Conservation (phyloP, 2,113 vertebrate genomes). For the Pterocles orientalis region DNA sequence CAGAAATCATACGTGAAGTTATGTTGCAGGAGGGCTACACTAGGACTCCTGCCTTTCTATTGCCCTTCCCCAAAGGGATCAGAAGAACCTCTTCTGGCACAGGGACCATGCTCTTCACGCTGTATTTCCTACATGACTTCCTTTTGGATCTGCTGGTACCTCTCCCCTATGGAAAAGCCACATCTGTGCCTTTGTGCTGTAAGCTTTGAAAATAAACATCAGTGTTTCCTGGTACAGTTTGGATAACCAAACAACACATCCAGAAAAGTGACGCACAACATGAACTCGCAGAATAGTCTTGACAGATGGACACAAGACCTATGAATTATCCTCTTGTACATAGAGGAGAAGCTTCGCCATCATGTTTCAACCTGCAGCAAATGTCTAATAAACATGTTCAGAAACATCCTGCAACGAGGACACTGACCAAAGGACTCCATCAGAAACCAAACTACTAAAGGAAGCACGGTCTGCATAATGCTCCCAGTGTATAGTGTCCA, state of each 20-base stretch:
- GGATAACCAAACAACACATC: background rate
- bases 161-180: background rate
- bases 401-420: background rate
- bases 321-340: accelerated
- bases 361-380: background rate
- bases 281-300: background rate
- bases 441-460: background rate
- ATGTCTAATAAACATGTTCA: background rate
- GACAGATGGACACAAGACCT: background rate
- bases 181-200: background rate
- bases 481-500: accelerated
- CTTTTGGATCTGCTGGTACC: background rate
- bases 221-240: background rate
- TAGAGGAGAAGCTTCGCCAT: background rate
- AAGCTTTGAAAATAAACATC: background rate
- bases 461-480: background rate
- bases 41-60: background rate
- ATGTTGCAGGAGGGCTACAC: accelerated
- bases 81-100: background rate
- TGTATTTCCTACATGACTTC: background rate
- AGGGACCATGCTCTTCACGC: background rate
- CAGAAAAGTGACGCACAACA: background rate
- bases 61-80: background rate
- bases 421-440: background rate
- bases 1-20: background rate